These are phyloP conservation scores for Asobara japonica DNA, from an alignment of 1,140 invertebrate species.

Conservation along the genomic window DNA sequence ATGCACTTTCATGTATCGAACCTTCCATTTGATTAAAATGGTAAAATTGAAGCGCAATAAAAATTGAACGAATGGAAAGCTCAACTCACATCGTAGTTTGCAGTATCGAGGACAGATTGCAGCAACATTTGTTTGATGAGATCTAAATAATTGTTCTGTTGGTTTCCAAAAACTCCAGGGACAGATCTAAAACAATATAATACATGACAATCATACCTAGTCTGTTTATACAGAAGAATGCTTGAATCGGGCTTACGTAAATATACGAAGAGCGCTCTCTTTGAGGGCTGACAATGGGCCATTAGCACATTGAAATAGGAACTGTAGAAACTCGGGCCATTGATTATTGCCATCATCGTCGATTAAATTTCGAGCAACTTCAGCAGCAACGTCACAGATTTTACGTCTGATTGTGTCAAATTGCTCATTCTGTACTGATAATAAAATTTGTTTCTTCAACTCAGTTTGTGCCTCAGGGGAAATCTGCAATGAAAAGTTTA, in stretches of 20 bases:
- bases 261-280: conserved; percentile 94
- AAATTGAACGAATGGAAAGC: not conserved
- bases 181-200: conserved; percentile 75
- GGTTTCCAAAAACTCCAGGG: conserved; percentile 96
- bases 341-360: conserved; percentile 96
- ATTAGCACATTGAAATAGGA: conserved; percentile 94
- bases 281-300: conserved; percentile 83
- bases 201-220: conserved; percentile 28
- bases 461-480: conserved; percentile 82
- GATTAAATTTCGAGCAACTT: conserved; percentile 93
- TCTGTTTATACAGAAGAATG: not conserved
- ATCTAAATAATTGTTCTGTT: conserved; percentile 90
- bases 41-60: not conserved
- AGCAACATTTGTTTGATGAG: conserved; percentile 95
- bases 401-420: conserved; percentile 84
- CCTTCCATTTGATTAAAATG: conserved; percentile 42
- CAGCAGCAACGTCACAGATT: conserved; percentile 93
- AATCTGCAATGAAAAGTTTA: conserved; percentile 67
- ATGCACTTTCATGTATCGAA: conserved; percentile 54
- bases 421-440: conserved; percentile 84
- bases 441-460: conserved; percentile 87
- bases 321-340: conserved; percentile 97
- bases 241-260: conserved; percentile 75
- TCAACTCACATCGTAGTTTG: conserved; percentile 72
- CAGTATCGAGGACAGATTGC: conserved; percentile 78